A percentile compares a stretch with the other conserved stretches of the same genome.
Evolutionary conservation across 2,888 invertebrate species (phyloP).

Genomic region (Gnatocerus cornutus): DNA sequence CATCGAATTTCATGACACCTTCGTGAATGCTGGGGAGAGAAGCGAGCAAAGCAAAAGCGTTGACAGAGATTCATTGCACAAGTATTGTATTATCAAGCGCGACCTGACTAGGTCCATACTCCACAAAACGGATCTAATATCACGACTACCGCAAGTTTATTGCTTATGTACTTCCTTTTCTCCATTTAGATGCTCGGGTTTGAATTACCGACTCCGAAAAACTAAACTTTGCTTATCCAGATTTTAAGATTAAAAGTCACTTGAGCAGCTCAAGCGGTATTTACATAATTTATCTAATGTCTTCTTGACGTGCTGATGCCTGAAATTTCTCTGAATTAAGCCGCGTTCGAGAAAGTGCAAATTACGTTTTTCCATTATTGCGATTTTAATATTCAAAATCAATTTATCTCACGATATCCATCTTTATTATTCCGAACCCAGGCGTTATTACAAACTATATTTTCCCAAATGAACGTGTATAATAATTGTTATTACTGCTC

Average conservation of each 20-base stretch:
- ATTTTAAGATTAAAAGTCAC: conserved; percentile 12
- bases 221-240: conserved; percentile 14
- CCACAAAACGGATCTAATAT: conserved; percentile 35
- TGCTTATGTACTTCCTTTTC: conserved; percentile 27
- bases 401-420: too few species aligned
- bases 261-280: conserved; percentile 11
- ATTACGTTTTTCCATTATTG: neutral
- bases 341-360: neutral
- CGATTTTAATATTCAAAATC: too few species aligned
- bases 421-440: too few species aligned
- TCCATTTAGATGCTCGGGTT: conserved; percentile 9
- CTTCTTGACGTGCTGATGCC: neutral
- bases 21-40: conserved; percentile 11
- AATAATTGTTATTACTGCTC: neutral
- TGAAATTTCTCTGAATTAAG: conserved; percentile 4
- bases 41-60: conserved; percentile 37
- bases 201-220: conserved; percentile 23
- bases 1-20: conserved; percentile 30
- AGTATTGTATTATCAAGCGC: conserved; percentile 27
- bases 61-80: conserved; percentile 44
- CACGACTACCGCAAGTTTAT: conserved; percentile 31
- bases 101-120: conserved; percentile 20
- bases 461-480: too few species aligned
- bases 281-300: conserved; percentile 13
- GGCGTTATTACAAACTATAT: too few species aligned